Evolutionary conservation across 2,888 invertebrate species (phyloP), one percentile per base, ranked within the genome.

Genomic region (Auanema sp.): DNA sequence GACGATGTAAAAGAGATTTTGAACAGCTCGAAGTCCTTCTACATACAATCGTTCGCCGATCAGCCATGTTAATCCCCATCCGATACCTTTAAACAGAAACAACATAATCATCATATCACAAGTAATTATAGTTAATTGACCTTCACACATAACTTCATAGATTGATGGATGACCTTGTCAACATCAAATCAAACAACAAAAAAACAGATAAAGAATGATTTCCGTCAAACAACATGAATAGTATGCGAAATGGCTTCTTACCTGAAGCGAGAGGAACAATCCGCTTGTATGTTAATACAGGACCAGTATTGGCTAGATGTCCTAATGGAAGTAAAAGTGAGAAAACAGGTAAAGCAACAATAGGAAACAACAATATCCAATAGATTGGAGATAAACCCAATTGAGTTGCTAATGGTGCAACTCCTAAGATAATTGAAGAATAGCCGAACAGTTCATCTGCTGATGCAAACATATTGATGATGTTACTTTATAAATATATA

Each of bases 11-110:
- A 72, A 51, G n/a, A 75, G 50, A 6, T 53, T 57, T 54, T 75
- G 71, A 4, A 68, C 53, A 12, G 66, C 70, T 16, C 71, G 60
- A 2, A 77, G 65, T 21, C 64, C 64, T 56, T 75, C 72, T 0
- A 58, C 41, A 58, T 64, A 72, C 1, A 77, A 60, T 14, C 65
- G 65, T 59, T 77, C 73, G 42, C 64, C 69, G 0, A 66, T 55
- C 25, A 71, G 66, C 73, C 74, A 74, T n/a, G 75, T 72, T 23
- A 77, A 50, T 1, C 75, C 75, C 73, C 73, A 77, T 0, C 75
- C 75, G 50, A 77, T 61, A 42, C 77, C 76, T 76, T 33, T 8
- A 33, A n/a, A 33, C 33, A 33, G 33, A 33, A 33, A 41, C 11
- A 65, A 47, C 33, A 33, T 33, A 33, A 33, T 33, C 33, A 33